These are phyloP conservation scores for Sarcophilus harrisii DNA, from an alignment of 2,797 vertebrate genomes.

Conservation along the genomic window DNA sequence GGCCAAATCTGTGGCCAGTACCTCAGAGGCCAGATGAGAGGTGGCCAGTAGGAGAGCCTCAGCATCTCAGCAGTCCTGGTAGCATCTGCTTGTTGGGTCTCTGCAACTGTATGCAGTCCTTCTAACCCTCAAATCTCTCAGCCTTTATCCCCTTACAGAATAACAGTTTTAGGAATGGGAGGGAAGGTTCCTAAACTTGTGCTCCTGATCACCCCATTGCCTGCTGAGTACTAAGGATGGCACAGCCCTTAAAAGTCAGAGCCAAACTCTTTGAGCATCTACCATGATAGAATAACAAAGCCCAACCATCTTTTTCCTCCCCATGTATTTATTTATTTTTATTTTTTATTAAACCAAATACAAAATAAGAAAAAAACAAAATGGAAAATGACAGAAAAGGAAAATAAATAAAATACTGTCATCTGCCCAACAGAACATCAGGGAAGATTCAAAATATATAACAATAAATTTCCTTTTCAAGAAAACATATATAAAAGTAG, in stretches of 20 bases:
- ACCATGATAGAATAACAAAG: not conserved
- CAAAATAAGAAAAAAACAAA: too few species aligned
- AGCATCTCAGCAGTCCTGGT: not conserved
- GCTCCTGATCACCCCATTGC: not conserved
- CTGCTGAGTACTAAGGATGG: not conserved
- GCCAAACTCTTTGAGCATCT: not conserved
- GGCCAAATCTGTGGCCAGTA: not conserved
- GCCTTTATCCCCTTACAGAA: not conserved
- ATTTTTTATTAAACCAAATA: too few species aligned
- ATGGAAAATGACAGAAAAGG: too few species aligned
- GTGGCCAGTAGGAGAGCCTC: not conserved
- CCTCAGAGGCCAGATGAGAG: not conserved
- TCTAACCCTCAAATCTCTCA: not conserved
- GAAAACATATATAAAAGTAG: too few species aligned
- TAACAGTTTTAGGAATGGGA: not conserved
- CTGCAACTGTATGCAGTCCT: fast-evolving
- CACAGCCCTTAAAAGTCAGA: not conserved
- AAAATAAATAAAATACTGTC: too few species aligned
- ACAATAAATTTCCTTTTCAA: too few species aligned
- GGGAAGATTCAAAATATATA: too few species aligned
- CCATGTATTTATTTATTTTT: too few species aligned
- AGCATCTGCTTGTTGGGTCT: not conserved
- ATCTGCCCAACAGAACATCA: too few species aligned
- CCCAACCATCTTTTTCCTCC: not conserved
- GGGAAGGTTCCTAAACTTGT: not conserved